Evolutionary conservation across 2,797 vertebrate genomes (phyloP).

Genomic region (Rhinogobio ventralis): DNA sequence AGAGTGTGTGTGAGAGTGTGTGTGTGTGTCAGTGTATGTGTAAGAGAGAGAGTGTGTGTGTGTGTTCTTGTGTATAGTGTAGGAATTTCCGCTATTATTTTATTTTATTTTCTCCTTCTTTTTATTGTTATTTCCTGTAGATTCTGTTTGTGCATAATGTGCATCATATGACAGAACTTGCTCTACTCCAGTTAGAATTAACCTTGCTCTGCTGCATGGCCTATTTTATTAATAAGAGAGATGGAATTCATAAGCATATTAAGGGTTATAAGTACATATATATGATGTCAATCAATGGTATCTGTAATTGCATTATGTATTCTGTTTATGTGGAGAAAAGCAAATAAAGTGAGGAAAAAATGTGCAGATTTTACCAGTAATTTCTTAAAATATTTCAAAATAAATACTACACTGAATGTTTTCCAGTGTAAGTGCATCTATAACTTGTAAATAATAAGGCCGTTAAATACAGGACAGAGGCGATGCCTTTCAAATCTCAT

Average conservation of each 20-base stretch:
- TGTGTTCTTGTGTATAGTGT: no score
- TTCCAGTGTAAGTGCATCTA: neutral
- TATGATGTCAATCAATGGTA: neutral
- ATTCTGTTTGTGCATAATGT: no score
- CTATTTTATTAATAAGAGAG: neutral
- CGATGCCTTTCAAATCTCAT: neutral
- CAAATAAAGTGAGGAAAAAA: neutral
- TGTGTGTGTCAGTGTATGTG: no score
- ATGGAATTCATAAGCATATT: neutral
- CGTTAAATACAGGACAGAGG: neutral
- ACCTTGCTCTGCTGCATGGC: neutral
- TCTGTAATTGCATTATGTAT: neutral
- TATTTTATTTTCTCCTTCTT: no score
- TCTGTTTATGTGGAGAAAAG: neutral
- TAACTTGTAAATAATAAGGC: neutral
- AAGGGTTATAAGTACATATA: neutral
- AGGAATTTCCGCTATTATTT: no score
- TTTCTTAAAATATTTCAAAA: neutral
- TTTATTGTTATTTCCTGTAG: no score
- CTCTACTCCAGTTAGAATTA: neutral
- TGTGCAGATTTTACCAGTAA: neutral
- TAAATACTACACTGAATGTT: neutral
- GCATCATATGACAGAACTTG: neutral
- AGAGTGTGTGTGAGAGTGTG: no score
- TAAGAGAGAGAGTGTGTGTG: no score